A percentile compares a stretch with the other conserved stretches of the same genome.
phyloP scores from a whole-genome alignment of 2,113 vertebrate genomes.

The Cathartes aura region DNA sequence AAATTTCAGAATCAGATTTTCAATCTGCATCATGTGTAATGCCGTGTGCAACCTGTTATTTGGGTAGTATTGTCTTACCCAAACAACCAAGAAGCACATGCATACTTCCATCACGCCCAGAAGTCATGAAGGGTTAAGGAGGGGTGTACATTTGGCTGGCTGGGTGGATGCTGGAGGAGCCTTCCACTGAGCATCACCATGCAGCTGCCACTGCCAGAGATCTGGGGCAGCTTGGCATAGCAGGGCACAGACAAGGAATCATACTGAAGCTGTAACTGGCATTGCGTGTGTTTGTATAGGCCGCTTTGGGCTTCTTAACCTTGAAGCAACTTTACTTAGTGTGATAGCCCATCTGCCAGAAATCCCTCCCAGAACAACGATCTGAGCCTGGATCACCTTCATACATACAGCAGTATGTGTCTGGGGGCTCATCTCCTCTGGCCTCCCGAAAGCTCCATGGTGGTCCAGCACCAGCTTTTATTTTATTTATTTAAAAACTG shows the following conservation, averaged over 20 bases:
- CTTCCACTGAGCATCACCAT: background rate
- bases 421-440: background rate
- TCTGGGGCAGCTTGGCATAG: background rate
- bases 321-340: background rate
- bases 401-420: background rate
- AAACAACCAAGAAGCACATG: background rate
- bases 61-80: background rate
- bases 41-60: background rate
- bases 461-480: background rate
- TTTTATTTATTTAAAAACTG: background rate
- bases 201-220: background rate
- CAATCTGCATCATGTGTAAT: background rate
- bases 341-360: background rate
- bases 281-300: background rate
- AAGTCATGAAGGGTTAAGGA: background rate
- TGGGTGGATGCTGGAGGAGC: background rate
- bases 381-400: background rate
- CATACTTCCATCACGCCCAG: background rate
- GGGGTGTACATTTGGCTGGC: background rate
- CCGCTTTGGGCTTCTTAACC: background rate
- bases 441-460: background rate
- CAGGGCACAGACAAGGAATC: background rate
- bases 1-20: background rate
- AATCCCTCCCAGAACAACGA: background rate
- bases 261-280: background rate